Evolutionary conservation across 2,113 vertebrate genomes (phyloP).

Genomic region (Misgurnus mizolepis): DNA sequence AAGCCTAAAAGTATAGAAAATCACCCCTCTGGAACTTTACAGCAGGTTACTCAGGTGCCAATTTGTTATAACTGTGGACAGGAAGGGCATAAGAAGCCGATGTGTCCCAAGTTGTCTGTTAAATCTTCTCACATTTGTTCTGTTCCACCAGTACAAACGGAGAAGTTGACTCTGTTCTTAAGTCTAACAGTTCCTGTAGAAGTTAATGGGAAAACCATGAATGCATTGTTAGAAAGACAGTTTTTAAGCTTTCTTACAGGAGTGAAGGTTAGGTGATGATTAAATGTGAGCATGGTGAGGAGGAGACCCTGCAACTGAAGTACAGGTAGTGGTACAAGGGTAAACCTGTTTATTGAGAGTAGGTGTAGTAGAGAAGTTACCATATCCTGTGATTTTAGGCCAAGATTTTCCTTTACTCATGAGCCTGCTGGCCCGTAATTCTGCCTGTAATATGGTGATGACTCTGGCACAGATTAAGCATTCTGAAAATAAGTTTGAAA

Average conservation of each 20-base stretch:
- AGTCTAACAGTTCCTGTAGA: background rate
- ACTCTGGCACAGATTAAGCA: background rate
- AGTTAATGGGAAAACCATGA: background rate
- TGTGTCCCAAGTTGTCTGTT: background rate
- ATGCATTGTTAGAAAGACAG: background rate
- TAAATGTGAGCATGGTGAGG: background rate
- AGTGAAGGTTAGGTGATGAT: background rate
- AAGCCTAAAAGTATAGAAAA: background rate
- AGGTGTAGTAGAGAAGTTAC: background rate
- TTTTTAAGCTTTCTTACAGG: background rate
- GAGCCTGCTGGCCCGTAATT: background rate
- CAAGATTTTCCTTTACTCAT: background rate
- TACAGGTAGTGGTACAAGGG: background rate
- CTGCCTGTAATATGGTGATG: background rate
- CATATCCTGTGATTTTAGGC: background rate
- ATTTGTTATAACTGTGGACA: constrained; percentile 4
- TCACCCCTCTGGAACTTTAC: background rate
- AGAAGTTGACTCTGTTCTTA: background rate
- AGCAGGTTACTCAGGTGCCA: background rate
- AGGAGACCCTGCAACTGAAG: background rate
- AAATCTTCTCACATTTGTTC: background rate
- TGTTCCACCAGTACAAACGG: background rate
- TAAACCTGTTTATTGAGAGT: background rate
- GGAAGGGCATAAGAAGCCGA: background rate
- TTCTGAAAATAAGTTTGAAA: too few species aligned